Conservation (phyloP, 2,113 vertebrate species). For the Scolopax mira region DNA sequence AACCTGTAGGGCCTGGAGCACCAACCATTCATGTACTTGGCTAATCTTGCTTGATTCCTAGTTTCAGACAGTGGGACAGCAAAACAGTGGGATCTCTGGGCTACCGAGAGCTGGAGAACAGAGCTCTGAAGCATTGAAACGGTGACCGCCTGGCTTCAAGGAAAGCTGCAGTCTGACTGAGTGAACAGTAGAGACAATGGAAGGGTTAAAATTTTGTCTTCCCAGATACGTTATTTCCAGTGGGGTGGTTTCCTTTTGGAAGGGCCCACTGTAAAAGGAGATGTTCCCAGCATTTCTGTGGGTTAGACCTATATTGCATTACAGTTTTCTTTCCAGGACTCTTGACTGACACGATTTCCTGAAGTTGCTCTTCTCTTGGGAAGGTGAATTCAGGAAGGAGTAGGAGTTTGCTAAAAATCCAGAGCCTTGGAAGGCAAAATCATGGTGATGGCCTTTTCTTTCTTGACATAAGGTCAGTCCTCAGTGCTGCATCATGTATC, state of each 20-base stretch:
- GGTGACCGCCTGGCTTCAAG: neutral
- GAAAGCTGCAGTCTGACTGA: neutral
- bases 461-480: neutral
- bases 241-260: slow-evolving; percentile 38
- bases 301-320: neutral
- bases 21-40: neutral
- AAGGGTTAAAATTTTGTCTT: slow-evolving; percentile 27
- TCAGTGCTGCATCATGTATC: neutral
- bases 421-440: neutral
- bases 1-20: neutral
- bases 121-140: neutral
- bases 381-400: slow-evolving; percentile 39
- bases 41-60: neutral
- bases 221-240: slow-evolving; percentile 48
- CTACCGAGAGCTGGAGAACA: neutral
- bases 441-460: neutral
- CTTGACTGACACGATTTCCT: slow-evolving; percentile 1
- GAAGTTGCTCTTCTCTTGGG: neutral
- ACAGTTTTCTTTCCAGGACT: slow-evolving; percentile 39
- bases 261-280: slow-evolving; percentile 16
- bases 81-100: neutral
- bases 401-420: slow-evolving; percentile 41
- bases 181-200: neutral
- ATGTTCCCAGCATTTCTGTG: neutral
- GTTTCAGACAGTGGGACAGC: neutral